Conservation (phyloP, 2,888 invertebrate species). For the Erannis defoliaria region DNA sequence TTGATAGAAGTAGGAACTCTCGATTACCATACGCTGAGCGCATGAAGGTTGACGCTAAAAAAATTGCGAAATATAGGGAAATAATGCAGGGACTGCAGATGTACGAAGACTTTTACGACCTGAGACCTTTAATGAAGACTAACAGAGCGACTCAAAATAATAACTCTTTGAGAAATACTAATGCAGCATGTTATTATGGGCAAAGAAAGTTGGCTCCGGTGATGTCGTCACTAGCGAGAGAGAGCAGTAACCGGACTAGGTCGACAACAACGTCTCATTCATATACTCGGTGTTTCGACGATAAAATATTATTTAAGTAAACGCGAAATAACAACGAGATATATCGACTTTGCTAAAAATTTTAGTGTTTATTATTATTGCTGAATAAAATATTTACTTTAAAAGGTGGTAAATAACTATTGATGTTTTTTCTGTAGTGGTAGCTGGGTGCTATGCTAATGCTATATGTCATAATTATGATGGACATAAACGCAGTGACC, state of each 20-base stretch:
- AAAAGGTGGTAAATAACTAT: too few relatives aligned
- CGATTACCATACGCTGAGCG: conserved; percentile 33
- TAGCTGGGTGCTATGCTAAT: too few relatives aligned
- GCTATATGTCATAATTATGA: too few relatives aligned
- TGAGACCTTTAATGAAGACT: conserved; percentile 60
- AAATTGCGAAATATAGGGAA: conserved; percentile 68
- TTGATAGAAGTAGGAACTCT: conserved; percentile 47
- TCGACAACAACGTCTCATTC: conserved; percentile 13
- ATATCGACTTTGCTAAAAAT: not conserved
- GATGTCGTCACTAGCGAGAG: not conserved
- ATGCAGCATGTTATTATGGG: conserved; percentile 5
- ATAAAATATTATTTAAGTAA: not conserved
- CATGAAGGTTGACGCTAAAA: conserved; percentile 56
- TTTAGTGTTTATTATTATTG: not conserved
- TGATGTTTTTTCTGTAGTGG: not conserved
- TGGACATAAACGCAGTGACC: too few relatives aligned
- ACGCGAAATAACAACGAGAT: not conserved
- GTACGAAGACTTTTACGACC: conserved; percentile 65
- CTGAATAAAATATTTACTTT: not conserved
- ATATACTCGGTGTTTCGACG: not conserved
- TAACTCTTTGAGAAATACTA: conserved; percentile 59
- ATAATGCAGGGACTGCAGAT: conserved; percentile 69
- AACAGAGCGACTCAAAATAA: conserved; percentile 72
- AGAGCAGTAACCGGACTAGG: not conserved
- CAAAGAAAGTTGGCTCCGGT: conserved; percentile 1